phyloP scores from a whole-genome alignment of 53 echinoderm and acorn worm genomes.

The Hippasteria phrygiana region DNA sequence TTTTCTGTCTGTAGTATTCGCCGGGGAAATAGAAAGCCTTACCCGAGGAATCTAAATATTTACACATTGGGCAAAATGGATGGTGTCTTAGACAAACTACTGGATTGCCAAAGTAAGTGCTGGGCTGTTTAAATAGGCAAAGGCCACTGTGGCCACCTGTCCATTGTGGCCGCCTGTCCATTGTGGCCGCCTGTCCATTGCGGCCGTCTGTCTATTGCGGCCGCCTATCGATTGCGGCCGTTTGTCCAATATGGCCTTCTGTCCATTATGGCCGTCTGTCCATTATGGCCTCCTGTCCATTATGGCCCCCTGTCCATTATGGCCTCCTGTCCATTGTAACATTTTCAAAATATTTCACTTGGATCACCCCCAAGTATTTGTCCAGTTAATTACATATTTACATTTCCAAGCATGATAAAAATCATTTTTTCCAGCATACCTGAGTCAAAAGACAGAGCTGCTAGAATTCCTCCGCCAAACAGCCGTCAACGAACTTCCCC shows the following conservation, averaged over 20 bases:
- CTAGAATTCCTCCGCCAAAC: conserved; percentile 58
- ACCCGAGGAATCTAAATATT: not conserved
- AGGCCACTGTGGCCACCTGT: too few species aligned
- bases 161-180: not conserved
- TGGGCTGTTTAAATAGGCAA: not conserved
- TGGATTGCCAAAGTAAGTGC: not conserved
- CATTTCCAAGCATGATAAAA: too few species aligned
- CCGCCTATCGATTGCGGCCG: too few species aligned
- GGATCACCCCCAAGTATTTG: too few species aligned
- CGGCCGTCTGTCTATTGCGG: too few species aligned
- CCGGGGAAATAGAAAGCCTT: not conserved
- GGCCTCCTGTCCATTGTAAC: too few species aligned
- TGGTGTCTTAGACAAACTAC: not conserved
- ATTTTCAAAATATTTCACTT: too few species aligned
- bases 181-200: not conserved
- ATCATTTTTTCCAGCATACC: conserved; percentile 18
- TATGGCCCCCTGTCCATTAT: too few species aligned
- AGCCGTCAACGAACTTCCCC: not conserved
- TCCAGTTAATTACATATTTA: too few species aligned
- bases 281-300: too few species aligned
- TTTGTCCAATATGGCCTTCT: too few species aligned
- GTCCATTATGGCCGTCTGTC: too few species aligned
- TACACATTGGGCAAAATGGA: not conserved
- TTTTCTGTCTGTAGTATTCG: not conserved
- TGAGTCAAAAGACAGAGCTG: conserved; percentile 50